These are phyloP conservation scores for Ceyx erithaca DNA, from an alignment of 2,797 vertebrate species.

Conservation along the genomic window DNA sequence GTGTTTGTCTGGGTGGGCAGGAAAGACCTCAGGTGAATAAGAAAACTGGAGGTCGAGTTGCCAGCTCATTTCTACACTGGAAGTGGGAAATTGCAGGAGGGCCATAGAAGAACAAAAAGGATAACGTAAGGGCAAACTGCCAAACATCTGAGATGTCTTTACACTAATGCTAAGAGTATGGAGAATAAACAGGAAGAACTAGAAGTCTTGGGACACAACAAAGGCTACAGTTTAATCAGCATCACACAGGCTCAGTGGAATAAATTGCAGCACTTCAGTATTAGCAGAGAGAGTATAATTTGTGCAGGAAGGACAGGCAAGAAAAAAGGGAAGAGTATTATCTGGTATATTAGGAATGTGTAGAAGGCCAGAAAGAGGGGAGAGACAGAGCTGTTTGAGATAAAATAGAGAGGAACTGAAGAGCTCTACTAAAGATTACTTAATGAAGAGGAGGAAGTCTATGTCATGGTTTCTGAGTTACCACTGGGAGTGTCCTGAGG, in stretches of 20 bases:
- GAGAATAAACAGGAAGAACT: slow-evolving; percentile 70
- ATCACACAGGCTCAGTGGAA: slow-evolving; percentile 26
- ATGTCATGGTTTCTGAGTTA: background rate
- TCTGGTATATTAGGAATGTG: background rate
- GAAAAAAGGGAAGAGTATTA: slow-evolving; percentile 9
- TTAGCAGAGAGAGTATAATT: slow-evolving; percentile 24
- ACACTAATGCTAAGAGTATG: slow-evolving; percentile 39
- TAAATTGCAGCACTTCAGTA: background rate
- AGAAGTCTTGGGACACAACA: slow-evolving; percentile 54
- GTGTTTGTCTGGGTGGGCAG: background rate
- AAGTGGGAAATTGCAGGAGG: slow-evolving; percentile 37
- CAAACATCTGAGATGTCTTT: slow-evolving; percentile 69
- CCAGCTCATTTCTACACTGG: slow-evolving; percentile 8
- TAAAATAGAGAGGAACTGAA: background rate
- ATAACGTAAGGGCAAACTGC: slow-evolving; percentile 53
- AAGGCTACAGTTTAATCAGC: slow-evolving; percentile 40
- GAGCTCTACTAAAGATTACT: background rate
- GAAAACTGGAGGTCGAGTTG: slow-evolving; percentile 21
- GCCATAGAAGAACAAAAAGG: slow-evolving; percentile 22
- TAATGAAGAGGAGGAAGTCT: background rate
- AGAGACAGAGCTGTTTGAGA: background rate
- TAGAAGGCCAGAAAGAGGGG: slow-evolving; percentile 2
- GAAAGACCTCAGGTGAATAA: slow-evolving; percentile 26
- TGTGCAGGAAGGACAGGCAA: slow-evolving; percentile 11
- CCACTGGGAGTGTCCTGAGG: background rate